phyloP scores from a whole-genome alignment of 2,797 vertebrate genomes.

The Clarias laeviceps region DNA sequence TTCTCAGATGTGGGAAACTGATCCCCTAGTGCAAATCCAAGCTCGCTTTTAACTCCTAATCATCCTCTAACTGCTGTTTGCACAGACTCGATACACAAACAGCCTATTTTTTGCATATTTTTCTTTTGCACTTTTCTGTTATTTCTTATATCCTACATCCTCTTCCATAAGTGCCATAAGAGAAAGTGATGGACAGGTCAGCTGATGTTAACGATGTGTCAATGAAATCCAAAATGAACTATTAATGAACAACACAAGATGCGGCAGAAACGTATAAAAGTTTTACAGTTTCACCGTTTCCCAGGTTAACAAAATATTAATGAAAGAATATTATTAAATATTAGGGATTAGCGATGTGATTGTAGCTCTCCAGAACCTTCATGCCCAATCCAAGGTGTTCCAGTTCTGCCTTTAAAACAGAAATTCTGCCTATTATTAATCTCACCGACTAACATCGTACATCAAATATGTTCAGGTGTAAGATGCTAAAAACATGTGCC shows the following conservation, averaged over 20 bases:
- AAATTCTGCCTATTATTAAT: background rate
- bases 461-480: background rate
- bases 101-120: background rate
- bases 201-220: background rate
- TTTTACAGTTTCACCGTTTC: background rate
- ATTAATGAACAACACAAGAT: background rate
- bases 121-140: background rate
- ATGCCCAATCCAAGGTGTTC: background rate
- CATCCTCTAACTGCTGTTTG: background rate
- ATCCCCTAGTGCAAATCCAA: slow-evolving; percentile 66
- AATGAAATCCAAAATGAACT: background rate
- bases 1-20: slow-evolving; percentile 66
- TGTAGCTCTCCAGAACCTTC: too few relatives aligned
- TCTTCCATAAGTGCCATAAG: background rate
- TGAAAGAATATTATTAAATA: background rate
- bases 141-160: background rate
- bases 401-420: background rate
- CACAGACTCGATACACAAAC: slow-evolving; percentile 25
- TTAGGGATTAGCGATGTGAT: too few relatives aligned
- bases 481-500: background rate
- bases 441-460: background rate
- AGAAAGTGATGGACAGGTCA: background rate
- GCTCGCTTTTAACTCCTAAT: slow-evolving; percentile 62
- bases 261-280: too few relatives aligned
- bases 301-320: too few relatives aligned